A percentile compares a stretch with the other conserved stretches of the same genome.
phyloP scores from a whole-genome alignment of 2,797 vertebrate species.

The Bradypodion ventrale region DNA sequence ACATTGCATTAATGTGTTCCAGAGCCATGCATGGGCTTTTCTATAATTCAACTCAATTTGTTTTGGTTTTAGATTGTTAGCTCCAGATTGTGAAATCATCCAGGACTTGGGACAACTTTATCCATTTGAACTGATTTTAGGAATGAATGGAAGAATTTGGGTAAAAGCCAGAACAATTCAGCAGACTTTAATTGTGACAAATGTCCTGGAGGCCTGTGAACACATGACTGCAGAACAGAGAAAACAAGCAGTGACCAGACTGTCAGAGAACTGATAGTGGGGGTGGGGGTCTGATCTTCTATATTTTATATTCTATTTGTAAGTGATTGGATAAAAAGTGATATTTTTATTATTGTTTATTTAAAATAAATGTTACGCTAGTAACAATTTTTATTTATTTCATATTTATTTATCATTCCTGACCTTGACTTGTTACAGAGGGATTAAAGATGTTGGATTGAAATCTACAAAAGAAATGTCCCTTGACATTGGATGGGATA shows the following conservation, averaged over 20 bases:
- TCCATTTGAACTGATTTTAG: conserved; percentile 89
- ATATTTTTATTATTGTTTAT: conserved; percentile 40
- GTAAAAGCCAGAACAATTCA: conserved; percentile 85
- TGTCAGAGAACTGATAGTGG: conserved; percentile 74
- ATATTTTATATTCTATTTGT: neutral
- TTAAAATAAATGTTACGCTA: neutral
- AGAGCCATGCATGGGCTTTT: neutral
- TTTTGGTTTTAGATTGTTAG: conserved; percentile 77
- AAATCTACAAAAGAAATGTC: too few relatives aligned
- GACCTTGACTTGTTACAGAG: neutral
- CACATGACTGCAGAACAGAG: conserved; percentile 88
- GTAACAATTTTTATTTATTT: neutral
- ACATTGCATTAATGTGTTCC: neutral
- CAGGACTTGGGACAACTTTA: conserved; percentile 88
- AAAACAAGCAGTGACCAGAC: conserved; percentile 80
- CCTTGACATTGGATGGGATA: too few relatives aligned
- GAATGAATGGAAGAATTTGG: conserved; percentile 94
- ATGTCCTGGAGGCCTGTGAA: conserved; percentile 91
- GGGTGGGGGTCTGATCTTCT: neutral
- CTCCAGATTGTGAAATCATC: conserved; percentile 84
- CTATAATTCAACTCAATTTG: conserved; percentile 17
- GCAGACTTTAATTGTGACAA: conserved; percentile 89
- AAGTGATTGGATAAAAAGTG: conserved; percentile 6
- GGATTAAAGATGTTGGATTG: too few relatives aligned
- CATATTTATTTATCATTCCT: neutral